phyloP scores from a whole-genome alignment of 2,888 invertebrate species.

The Cataglyphis altisquamis region DNA sequence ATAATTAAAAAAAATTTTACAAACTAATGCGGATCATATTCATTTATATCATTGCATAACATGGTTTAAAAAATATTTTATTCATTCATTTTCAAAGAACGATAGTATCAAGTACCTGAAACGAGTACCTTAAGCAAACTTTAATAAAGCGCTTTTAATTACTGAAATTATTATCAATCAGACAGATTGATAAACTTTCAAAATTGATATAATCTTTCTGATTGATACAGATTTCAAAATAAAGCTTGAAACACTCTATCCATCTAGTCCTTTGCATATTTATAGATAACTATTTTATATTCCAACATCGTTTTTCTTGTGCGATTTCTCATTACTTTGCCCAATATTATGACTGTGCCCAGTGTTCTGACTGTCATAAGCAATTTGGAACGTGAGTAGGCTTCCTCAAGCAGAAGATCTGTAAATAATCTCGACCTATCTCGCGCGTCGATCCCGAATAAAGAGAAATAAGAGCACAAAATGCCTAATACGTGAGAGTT shows the following conservation, averaged over 20 bases:
- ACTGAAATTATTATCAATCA: not conserved
- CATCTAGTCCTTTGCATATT: not conserved
- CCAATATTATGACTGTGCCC: not conserved
- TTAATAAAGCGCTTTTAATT: not conserved
- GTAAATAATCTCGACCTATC: not conserved
- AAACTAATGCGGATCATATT: not conserved
- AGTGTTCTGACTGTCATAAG: not conserved
- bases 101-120: not conserved
- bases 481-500: slow-evolving; percentile 22
- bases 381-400: not conserved
- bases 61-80: not conserved
- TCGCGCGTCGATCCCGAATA: not conserved
- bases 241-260: not conserved
- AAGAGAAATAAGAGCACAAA: not conserved
- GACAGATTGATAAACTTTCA: not conserved
- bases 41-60: not conserved
- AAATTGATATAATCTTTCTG: not conserved
- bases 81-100: not conserved
- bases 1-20: not conserved
- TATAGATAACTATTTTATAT: not conserved
- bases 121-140: not conserved
- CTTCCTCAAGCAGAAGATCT: not conserved
- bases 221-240: not conserved
- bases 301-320: not conserved
- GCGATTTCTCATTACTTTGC: no score